Evolutionary conservation across 2,888 invertebrate genomes (phyloP).

Genomic region (Drosophila fungiperda): DNA sequence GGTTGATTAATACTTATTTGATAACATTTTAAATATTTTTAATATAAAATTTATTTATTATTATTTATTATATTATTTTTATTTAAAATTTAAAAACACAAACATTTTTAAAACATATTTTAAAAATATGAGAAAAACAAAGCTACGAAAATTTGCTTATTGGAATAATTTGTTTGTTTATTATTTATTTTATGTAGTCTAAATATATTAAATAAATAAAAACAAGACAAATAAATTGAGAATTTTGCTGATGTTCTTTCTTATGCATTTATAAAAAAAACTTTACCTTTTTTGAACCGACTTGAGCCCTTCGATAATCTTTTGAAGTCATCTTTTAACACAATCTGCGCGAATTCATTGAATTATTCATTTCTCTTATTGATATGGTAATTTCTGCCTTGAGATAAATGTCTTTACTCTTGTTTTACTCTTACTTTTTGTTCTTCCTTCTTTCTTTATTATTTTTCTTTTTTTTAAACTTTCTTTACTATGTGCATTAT

Average conservation of each 20-base stretch:
- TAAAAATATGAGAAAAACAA: no score
- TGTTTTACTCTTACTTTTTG: background rate
- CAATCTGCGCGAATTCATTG: background rate
- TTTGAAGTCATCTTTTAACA: background rate
- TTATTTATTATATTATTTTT: no score
- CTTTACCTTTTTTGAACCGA: background rate
- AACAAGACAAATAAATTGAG: background rate
- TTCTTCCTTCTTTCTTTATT: background rate
- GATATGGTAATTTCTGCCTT: slow-evolving; percentile 10
- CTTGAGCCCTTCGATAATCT: background rate
- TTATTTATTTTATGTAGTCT: no score
- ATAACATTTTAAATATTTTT: no score
- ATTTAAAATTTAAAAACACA: no score
- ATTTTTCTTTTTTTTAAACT: background rate
- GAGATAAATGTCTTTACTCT: background rate
- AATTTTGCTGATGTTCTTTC: background rate
- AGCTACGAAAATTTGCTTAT: no score
- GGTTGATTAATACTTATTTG: no score
- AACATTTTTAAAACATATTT: no score
- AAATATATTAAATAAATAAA: background rate
- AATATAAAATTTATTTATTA: no score
- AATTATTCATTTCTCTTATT: slow-evolving; percentile 12
- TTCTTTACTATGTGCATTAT: background rate
- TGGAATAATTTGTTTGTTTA: no score
- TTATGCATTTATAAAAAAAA: background rate